Base-by-base conservation (phyloP, 2,888 invertebrate species). In the Ephialtes manifestator region DNA sequence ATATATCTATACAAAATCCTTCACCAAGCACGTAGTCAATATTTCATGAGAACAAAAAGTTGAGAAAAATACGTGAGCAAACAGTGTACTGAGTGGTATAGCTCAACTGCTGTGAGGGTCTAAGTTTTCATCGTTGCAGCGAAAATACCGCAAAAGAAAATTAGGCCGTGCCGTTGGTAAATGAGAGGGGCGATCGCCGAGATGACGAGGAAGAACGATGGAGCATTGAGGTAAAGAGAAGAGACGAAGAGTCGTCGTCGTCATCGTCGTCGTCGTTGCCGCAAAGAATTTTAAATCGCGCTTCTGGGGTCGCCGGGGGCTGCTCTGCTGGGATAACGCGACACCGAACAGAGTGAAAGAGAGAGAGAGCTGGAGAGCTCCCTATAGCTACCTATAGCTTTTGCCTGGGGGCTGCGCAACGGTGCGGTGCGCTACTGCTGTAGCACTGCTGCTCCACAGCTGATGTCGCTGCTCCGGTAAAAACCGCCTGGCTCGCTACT, bases 351-450 rank as follows among this genome's bases (percentile, higher is more conserved):
- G 51, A 11, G 31, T 11, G 67, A 31, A 10, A 31, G 28, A 28
- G 48, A 13, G 39, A 39, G 46, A 24, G 18, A 35, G n/a, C 20
- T 7, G 4, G 46, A 24, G 24, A 46, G 20, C 46, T 13, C 24
- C n/a, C 39, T 43, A 20, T 18, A 51, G 13, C 39, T 46, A 58
- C 43, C 48, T 75, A 78, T 53, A 81, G 67, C 67, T 74, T n/a
- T 84, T 81, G 78, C 78, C 81, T 81, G 78, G 81, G 84, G 81
- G 81, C 78, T 84, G 84, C 84, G 84, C 84, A 84, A 74, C 78
- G 84, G 70, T 74, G 53, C 84, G 63, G 65, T 84, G 84, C 78
- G 84, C 81, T 81, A 78, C 84, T 84, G 84, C 84, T 72, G 84
- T 84, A 78, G 60, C 70, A 65, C 67, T 43, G 74, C 55, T 65